Conservation (phyloP, 2,113 vertebrate species). For the Hippocampus mohnikei region DNA sequence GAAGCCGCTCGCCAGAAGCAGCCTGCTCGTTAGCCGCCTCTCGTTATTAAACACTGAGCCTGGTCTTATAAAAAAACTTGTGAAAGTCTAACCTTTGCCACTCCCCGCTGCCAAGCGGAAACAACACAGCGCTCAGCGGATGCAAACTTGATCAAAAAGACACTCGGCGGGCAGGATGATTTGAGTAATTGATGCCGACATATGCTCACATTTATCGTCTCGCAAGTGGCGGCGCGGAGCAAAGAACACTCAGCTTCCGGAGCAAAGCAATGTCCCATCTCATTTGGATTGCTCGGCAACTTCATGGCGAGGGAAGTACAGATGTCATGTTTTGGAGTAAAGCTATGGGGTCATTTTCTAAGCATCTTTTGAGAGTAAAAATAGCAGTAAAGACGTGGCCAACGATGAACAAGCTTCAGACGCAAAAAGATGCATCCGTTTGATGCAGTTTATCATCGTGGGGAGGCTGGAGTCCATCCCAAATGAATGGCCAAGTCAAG, state of each 20-base stretch:
- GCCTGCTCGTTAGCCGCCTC: slow-evolving; percentile 66
- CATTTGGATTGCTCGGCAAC: slow-evolving; percentile 36
- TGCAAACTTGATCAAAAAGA: slow-evolving; percentile 49
- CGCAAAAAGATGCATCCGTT: background rate
- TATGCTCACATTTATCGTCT: slow-evolving; percentile 53
- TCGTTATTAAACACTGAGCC: slow-evolving; percentile 58
- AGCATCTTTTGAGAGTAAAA: slow-evolving; percentile 27
- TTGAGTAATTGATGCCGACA: slow-evolving; percentile 62
- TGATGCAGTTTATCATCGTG: background rate
- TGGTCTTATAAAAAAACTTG: slow-evolving; percentile 54
- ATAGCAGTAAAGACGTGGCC: slow-evolving; percentile 33
- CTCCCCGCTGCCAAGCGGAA: slow-evolving; percentile 15
- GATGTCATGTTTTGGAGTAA: slow-evolving; percentile 13
- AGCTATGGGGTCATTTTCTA: slow-evolving; percentile 15
- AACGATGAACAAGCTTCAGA: background rate
- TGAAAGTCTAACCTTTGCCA: slow-evolving; percentile 54
- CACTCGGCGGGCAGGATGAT: slow-evolving; percentile 42
- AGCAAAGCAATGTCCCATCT: slow-evolving; percentile 35
- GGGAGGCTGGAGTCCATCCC: background rate
- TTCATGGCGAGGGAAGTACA: background rate
- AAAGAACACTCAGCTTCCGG: slow-evolving; percentile 34
- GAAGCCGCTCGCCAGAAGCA: slow-evolving; percentile 65
- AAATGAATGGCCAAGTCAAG: background rate
- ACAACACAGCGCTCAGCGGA: background rate
- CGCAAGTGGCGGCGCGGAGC: slow-evolving; percentile 41